These are phyloP conservation scores for Scopus umbretta DNA, from an alignment of 2,113 vertebrate genomes.

Conservation along the genomic window DNA sequence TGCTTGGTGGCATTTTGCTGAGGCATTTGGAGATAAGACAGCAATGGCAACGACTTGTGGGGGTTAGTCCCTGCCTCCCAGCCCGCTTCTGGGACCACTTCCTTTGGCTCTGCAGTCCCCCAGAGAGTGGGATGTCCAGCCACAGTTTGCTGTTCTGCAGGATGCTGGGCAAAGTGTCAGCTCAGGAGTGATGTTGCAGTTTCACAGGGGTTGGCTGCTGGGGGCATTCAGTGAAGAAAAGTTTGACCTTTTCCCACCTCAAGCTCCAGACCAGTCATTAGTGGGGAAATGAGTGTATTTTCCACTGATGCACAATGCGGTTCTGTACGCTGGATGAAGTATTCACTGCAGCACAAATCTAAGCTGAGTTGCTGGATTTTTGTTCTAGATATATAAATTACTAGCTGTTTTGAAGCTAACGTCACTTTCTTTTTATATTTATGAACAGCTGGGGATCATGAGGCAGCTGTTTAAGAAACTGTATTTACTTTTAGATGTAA, in stretches of 20 bases:
- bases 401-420: neutral
- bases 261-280: neutral
- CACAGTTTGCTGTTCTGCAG: neutral
- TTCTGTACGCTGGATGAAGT: neutral
- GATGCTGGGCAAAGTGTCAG: neutral
- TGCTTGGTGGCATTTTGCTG: neutral
- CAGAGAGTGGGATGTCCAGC: accelerated
- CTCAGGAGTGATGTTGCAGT: accelerated
- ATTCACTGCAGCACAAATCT: neutral
- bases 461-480: conserved; percentile 28
- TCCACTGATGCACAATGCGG: accelerated
- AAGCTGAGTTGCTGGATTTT: neutral
- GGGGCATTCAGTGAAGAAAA: neutral
- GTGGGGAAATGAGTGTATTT: neutral
- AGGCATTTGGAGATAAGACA: neutral
- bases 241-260: neutral
- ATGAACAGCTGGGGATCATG: neutral
- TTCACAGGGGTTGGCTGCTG: neutral
- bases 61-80: neutral
- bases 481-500: conserved; percentile 38
- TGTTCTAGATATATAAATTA: neutral
- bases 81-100: accelerated
- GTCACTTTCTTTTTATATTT: conserved; percentile 4
- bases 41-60: accelerated
- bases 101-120: accelerated